Evolutionary conservation across 2,113 vertebrate genomes (phyloP).

Genomic region (Octodon degus): DNA sequence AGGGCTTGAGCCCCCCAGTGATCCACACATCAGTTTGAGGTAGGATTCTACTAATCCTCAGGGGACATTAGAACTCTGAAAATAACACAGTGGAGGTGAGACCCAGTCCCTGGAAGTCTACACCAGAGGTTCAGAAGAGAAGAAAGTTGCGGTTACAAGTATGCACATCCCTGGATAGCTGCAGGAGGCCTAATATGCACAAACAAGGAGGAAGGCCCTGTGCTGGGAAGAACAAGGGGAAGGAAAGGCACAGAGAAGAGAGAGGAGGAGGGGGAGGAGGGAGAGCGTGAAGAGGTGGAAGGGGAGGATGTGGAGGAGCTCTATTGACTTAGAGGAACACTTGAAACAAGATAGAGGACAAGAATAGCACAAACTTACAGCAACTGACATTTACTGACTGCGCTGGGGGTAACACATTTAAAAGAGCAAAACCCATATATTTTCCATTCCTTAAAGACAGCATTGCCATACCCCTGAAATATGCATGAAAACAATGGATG

Average conservation of each 20-base stretch:
- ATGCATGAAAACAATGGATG: neutral
- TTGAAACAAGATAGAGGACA: neutral
- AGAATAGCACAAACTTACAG: neutral
- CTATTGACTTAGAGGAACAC: neutral
- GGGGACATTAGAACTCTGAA: neutral
- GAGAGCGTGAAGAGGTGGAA: accelerated
- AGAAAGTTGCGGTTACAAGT: neutral
- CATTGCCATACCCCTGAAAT: neutral
- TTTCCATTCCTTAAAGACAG: neutral
- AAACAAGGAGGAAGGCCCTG: neutral
- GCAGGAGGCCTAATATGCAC: neutral
- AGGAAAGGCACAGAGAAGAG: neutral
- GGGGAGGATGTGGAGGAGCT: too few species aligned
- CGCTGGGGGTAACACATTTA: neutral
- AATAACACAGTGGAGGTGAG: neutral
- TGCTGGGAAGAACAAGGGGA: neutral
- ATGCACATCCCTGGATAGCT: neutral
- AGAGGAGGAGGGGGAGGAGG: neutral
- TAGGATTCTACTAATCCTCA: neutral
- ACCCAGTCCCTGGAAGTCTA: neutral
- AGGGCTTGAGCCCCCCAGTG: too few species aligned
- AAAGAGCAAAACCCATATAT: neutral
- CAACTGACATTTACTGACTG: neutral
- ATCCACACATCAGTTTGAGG: neutral
- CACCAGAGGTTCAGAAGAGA: neutral